Percentiles rank a stretch among this genome's conserved stretches.
Evolutionary conservation across 2,797 vertebrate genomes (phyloP).

Genomic region (Coluber constrictor): DNA sequence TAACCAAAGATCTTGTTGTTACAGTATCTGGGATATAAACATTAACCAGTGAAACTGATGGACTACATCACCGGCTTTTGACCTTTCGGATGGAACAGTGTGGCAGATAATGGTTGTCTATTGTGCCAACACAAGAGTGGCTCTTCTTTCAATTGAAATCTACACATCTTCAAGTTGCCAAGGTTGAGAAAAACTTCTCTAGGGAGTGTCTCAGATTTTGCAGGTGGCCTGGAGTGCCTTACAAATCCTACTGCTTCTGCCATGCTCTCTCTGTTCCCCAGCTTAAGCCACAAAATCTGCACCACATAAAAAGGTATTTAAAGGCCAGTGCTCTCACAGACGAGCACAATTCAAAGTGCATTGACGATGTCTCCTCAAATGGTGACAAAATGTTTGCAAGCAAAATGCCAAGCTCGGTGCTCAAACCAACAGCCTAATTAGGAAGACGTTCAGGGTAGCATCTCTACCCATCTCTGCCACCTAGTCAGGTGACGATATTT

Average conservation of each 20-base stretch:
- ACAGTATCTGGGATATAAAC: slow-evolving; percentile 39
- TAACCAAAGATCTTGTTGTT: slow-evolving; percentile 40
- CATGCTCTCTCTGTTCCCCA: background rate
- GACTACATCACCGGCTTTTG: slow-evolving; percentile 20
- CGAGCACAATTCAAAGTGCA: no score
- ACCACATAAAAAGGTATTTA: no score
- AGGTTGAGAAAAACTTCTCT: background rate
- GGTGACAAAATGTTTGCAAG: no score
- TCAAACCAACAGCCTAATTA: background rate
- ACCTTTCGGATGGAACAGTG: slow-evolving; percentile 16
- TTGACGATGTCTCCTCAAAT: no score
- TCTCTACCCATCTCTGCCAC: background rate
- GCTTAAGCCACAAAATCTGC: background rate
- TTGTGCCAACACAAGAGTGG: background rate
- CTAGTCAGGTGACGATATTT: background rate
- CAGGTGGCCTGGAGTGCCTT: background rate
- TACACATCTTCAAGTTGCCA: background rate
- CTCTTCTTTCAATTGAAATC: background rate
- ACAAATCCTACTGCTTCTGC: background rate
- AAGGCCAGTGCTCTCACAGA: no score
- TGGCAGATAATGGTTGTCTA: background rate
- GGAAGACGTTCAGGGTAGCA: background rate
- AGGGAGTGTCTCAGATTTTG: background rate
- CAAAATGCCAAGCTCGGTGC: no score
- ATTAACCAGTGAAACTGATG: slow-evolving; percentile 39